Evolutionary conservation across 2,888 invertebrate genomes (phyloP), one percentile per base, ranked within the genome.

Genomic region (Polydrusus tereticollis): DNA sequence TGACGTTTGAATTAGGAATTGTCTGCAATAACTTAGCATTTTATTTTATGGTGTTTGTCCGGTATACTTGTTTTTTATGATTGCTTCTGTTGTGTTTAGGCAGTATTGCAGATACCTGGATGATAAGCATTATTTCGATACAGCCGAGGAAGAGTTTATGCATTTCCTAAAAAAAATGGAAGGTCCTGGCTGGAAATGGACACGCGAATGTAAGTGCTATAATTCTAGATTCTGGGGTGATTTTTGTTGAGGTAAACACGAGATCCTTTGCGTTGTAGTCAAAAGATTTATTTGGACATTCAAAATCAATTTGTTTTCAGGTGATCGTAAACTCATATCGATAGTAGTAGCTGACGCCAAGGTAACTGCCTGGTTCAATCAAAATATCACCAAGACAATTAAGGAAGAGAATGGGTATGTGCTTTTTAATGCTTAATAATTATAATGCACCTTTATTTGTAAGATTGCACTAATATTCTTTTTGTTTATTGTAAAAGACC

Each of bases 321-420:
- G 95, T 85, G 96, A 97, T 83, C 91, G 95, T 76, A 93, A 93
- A 78, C 87, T 97, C 63, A 91, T 97, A 85, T 92, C 93, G 82
- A 93, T 94, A 62, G 86, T 97, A 59, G 93, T 96, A 0, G 95
- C 93, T 81, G 97, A 97, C 84, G 96, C 96, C 7, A 91, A 94
- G 82, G 93, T 93, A 76, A 96, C 97, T 0, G 90, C 92, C 77
- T 94, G 94, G 92, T 96, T 95, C 84, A 92, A 93, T 77, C 90
- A 91, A 77, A 93, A 93, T 82, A 91, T 92, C 77, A 92, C 91
- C 60, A 82, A 79, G 0, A 91, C 90, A 43, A 90, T 90, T 18
- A 91, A 92, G 74, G 93, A 93, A 78, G 93, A 94, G 77, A 89
- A 79, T 50, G 80, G 79, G 80, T 79, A 75, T 36, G 36, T 36